A percentile compares a stretch with the other conserved stretches of the same genome.
Evolutionary conservation across 2,888 invertebrate genomes (phyloP).

Genomic region (Eupeodes latifasciatus): DNA sequence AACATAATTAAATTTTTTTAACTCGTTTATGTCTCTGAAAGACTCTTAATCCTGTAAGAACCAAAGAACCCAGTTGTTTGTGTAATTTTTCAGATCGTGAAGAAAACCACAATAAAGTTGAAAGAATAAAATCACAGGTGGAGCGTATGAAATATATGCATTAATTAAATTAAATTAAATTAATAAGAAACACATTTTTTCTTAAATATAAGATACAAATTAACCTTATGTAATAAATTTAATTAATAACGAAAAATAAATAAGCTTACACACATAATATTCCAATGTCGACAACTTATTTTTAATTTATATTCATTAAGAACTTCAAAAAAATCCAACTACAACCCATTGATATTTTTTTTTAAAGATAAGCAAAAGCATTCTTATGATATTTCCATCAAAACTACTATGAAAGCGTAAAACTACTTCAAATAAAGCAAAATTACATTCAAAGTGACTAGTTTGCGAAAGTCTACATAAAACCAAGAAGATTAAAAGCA

Average conservation of each 20-base stretch:
- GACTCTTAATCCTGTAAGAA: too few relatives aligned
- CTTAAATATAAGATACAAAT: too few relatives aligned
- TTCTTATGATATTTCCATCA: constrained; percentile 6
- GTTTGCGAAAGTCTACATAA: constrained; percentile 64
- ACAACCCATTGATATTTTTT: neutral
- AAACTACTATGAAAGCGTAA: constrained; percentile 9
- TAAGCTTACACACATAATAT: neutral
- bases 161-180: too few relatives aligned
- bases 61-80: too few relatives aligned
- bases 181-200: too few relatives aligned
- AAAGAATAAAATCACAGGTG: too few relatives aligned
- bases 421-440: constrained; percentile 41
- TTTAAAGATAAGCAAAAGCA: constrained; percentile 27
- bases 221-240: neutral
- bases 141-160: too few relatives aligned
- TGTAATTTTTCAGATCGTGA: too few relatives aligned
- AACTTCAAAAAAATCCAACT: neutral
- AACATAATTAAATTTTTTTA: too few relatives aligned
- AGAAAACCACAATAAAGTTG: too few relatives aligned
- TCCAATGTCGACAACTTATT: constrained; percentile 65
- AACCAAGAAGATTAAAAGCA: constrained; percentile 38
- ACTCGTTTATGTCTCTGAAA: too few relatives aligned
- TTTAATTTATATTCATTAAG: neutral
- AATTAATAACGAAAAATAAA: neutral
- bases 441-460: constrained; percentile 33